Percentiles rank a stretch among this genome's conserved stretches.
These are phyloP conservation scores for Gasterosteus aculeatus DNA, from an alignment of 2,113 vertebrate species.

Conservation along the genomic window DNA sequence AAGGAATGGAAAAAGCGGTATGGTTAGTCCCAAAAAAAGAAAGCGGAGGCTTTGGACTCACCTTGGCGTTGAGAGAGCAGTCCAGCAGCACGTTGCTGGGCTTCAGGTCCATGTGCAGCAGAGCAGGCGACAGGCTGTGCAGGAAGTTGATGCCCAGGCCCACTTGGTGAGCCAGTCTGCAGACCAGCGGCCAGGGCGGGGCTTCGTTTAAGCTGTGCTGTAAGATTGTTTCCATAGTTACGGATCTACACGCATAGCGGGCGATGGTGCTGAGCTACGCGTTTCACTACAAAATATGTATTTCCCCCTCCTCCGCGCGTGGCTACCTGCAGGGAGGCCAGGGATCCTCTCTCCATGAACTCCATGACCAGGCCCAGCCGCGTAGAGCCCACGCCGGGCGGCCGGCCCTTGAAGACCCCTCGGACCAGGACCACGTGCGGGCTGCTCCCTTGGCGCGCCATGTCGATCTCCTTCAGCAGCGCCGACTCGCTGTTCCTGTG, in stretches of 20 bases:
- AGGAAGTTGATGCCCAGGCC: constrained; percentile 87
- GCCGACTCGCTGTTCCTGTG: constrained; percentile 51
- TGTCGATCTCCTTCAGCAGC: constrained; percentile 68
- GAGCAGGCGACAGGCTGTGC: constrained; percentile 70
- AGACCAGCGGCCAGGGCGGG: constrained; percentile 76
- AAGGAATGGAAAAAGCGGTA: neutral
- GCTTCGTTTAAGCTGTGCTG: constrained; percentile 50
- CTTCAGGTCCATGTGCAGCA: constrained; percentile 84
- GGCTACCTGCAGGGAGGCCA: constrained; percentile 78
- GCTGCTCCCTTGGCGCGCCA: constrained; percentile 72
- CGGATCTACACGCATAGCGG: neutral
- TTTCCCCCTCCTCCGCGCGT: neutral
- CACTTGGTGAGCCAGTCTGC: constrained; percentile 80
- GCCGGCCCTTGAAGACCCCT: constrained; percentile 65
- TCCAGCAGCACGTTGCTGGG: constrained; percentile 83
- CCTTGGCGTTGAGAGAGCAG: constrained; percentile 74
- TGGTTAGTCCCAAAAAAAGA: neutral
- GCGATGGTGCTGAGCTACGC: neutral
- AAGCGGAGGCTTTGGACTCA: constrained; percentile 27
- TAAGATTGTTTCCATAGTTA: neutral
- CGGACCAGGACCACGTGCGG: constrained; percentile 71
- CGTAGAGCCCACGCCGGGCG: rapidly evolving
- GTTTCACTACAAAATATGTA: too few species aligned
- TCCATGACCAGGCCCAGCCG: constrained; percentile 83
- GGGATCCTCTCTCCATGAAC: constrained; percentile 84